Conservation (phyloP, 1,140 invertebrate species). For the Heliconius melpomene region DNA sequence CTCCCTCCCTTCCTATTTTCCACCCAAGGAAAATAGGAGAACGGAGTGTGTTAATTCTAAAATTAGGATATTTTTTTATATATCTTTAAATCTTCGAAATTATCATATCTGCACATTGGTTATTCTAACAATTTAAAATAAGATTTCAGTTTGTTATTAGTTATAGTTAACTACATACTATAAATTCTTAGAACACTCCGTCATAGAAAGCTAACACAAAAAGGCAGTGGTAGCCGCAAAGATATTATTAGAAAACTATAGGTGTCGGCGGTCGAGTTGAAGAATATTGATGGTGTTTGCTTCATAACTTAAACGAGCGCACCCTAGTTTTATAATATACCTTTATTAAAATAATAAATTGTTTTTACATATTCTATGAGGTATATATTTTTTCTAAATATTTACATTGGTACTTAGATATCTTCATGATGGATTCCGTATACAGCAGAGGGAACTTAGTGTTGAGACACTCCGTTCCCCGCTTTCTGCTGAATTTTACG, state of each 20-base stretch:
- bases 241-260: slow-evolving; percentile 7
- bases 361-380: too few relatives aligned
- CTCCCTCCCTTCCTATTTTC: too few relatives aligned
- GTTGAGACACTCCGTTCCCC: too few relatives aligned
- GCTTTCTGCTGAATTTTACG: too few relatives aligned
- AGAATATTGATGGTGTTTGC: slow-evolving; percentile 4
- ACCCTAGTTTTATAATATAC: not conserved
- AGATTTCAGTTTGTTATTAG: not conserved
- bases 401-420: too few relatives aligned
- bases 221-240: not conserved
- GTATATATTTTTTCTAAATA: too few relatives aligned
- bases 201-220: not conserved
- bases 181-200: not conserved
- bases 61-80: not conserved
- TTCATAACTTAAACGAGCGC: not conserved
- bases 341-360: not conserved
- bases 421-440: too few relatives aligned
- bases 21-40: too few relatives aligned
- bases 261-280: not conserved
- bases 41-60: too few relatives aligned
- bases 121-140: too few relatives aligned
- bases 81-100: not conserved
- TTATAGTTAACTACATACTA: not conserved
- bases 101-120: too few relatives aligned
- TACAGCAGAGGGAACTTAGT: too few relatives aligned